A percentile compares a stretch with the other conserved stretches of the same genome.
phyloP scores from a whole-genome alignment of 2,113 vertebrate genomes.

The Lamprotornis superbus region DNA sequence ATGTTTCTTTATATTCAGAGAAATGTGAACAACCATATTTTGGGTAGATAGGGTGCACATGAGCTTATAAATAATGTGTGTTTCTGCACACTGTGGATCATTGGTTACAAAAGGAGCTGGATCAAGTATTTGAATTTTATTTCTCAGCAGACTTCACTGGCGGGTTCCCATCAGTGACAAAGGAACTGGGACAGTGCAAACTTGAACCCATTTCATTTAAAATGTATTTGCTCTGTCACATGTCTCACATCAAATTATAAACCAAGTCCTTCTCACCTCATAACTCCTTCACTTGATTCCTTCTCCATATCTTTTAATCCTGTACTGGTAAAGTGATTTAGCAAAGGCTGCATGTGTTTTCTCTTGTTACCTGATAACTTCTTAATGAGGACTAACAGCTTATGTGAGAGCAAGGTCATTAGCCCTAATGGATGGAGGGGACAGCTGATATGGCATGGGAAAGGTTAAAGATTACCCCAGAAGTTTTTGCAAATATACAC shows the following conservation, averaged over 20 bases:
- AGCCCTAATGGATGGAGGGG: conserved; percentile 78
- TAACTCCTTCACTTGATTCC: conserved; percentile 61
- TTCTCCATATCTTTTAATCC: conserved; percentile 74
- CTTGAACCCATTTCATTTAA: neutral
- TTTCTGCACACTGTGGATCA: neutral
- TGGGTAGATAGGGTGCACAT: neutral
- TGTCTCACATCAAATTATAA: conserved; percentile 61
- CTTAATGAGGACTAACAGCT: conserved; percentile 86
- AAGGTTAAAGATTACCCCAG: conserved; percentile 74
- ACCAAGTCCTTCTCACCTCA: conserved; percentile 59
- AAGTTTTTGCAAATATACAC: conserved; percentile 56
- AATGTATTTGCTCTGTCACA: conserved; percentile 32
- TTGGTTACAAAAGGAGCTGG: neutral
- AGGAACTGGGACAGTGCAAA: neutral
- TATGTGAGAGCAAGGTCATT: conserved; percentile 84
- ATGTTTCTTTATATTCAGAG: neutral
- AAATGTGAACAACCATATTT: neutral
- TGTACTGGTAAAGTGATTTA: conserved; percentile 79
- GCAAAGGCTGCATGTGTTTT: conserved; percentile 80
- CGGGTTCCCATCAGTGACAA: neutral
- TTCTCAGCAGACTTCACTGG: neutral
- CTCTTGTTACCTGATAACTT: conserved; percentile 80
- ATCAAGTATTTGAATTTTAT: neutral
- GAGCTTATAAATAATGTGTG: neutral
- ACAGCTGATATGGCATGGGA: conserved; percentile 73